phyloP scores from a whole-genome alignment of 2,888 invertebrate species.

The Hyposoter dolosus region DNA sequence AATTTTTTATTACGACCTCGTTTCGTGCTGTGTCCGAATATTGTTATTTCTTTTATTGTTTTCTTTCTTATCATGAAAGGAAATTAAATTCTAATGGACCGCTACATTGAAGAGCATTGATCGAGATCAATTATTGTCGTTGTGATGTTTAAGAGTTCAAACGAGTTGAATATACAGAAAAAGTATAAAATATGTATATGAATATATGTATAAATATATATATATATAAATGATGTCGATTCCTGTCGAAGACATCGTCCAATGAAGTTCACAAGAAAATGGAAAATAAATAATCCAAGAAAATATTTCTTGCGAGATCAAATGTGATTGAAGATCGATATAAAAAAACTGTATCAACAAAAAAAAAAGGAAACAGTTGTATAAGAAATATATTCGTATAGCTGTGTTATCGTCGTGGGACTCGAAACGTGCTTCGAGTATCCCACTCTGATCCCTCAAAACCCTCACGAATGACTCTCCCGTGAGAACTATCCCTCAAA shows the following conservation, averaged over 20 bases:
- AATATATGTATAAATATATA: slow-evolving; percentile 34
- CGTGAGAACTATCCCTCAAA: slow-evolving; percentile 1
- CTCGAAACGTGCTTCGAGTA: slow-evolving; percentile 33
- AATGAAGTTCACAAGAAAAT: slow-evolving; percentile 1
- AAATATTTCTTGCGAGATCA: slow-evolving; percentile 40
- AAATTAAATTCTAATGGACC: slow-evolving; percentile 14
- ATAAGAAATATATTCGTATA: slow-evolving; percentile 38
- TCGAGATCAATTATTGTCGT: slow-evolving; percentile 67
- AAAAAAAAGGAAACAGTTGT: slow-evolving; percentile 15
- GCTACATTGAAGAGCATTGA: slow-evolving; percentile 47
- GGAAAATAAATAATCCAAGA: slow-evolving; percentile 26
- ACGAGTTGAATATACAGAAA: slow-evolving; percentile 53
- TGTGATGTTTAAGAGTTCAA: slow-evolving; percentile 68
- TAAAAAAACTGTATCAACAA: slow-evolving; percentile 13
- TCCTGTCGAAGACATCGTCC: neutral
- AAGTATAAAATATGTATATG: slow-evolving; percentile 17
- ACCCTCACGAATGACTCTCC: slow-evolving; percentile 9
- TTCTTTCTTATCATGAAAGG: neutral
- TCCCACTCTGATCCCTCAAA: slow-evolving; percentile 30
- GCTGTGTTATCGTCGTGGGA: slow-evolving; percentile 48
- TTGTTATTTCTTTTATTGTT: neutral
- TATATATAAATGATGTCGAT: slow-evolving; percentile 42
- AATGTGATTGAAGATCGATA: slow-evolving; percentile 35
- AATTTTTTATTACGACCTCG: neutral
- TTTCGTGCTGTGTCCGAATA: neutral